Evolutionary conservation across 1,140 invertebrate genomes (phyloP).

Genomic region (Grapholita molesta): DNA sequence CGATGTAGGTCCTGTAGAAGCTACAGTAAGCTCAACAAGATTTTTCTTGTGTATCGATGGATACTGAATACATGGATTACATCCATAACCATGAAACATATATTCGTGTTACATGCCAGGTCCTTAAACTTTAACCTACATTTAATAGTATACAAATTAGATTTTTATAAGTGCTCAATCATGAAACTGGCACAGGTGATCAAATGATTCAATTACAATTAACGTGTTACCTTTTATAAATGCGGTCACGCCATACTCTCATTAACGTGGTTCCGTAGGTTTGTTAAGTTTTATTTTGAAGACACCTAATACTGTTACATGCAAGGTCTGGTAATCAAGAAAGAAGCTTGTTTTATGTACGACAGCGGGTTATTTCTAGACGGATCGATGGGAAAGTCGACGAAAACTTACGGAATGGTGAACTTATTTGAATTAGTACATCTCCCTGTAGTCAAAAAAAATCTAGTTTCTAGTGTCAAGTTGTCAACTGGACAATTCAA

Average conservation of each 20-base stretch:
- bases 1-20: too few relatives aligned
- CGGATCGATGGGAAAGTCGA: constrained; percentile 10
- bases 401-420: background rate
- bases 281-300: background rate
- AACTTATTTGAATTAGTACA: background rate
- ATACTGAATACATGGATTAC: too few relatives aligned
- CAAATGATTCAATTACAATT: constrained; percentile 15
- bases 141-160: background rate
- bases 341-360: background rate
- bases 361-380: background rate
- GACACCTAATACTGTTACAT: background rate
- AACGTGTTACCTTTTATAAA: background rate
- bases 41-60: too few relatives aligned
- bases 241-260: background rate
- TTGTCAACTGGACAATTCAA: too few relatives aligned
- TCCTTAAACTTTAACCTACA: background rate
- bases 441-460: too few relatives aligned
- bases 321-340: constrained; percentile 1
- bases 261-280: background rate
- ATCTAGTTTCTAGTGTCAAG: too few relatives aligned
- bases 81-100: too few relatives aligned
- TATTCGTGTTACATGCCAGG: too few relatives aligned
- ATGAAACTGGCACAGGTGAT: constrained; percentile 11
- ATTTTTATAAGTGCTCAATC: background rate
- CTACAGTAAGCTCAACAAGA: too few relatives aligned